Conservation (phyloP, 2,888 invertebrate genomes). For the Eustalomyia histrio region DNA sequence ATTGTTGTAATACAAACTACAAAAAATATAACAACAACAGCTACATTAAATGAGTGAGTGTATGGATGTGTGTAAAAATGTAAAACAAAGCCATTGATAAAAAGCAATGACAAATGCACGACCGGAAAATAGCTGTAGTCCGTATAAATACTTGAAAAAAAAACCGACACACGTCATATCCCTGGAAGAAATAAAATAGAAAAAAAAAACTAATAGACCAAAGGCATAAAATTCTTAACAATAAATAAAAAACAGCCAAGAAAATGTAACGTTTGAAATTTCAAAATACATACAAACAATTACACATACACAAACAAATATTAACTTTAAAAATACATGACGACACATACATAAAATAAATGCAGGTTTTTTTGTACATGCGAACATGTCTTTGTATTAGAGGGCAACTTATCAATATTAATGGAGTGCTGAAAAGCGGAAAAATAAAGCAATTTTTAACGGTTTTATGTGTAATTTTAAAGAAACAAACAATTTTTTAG, state of each 20-base stretch:
- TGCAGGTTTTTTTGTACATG: constrained; percentile 20
- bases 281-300: background rate
- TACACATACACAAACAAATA: constrained; percentile 12
- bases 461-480: background rate
- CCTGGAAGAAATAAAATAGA: constrained; percentile 27
- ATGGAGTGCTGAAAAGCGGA: constrained; percentile 58
- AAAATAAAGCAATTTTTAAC: constrained; percentile 58
- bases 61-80: background rate
- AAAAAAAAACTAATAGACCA: constrained; percentile 32
- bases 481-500: too few species aligned
- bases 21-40: constrained; percentile 18
- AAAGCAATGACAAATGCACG: constrained; percentile 63
- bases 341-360: constrained; percentile 57
- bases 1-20: constrained; percentile 24
- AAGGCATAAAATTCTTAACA: constrained; percentile 31
- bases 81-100: constrained; percentile 35
- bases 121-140: constrained; percentile 59
- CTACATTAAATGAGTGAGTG: too few species aligned
- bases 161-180: constrained; percentile 49
- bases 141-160: constrained; percentile 54
- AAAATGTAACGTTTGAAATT: constrained; percentile 23
- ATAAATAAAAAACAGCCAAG: constrained; percentile 26
- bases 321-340: constrained; percentile 31
- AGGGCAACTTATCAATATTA: constrained; percentile 54
- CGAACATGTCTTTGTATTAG: constrained; percentile 16